A percentile compares a stretch with the other conserved stretches of the same genome.
Evolutionary conservation across 2,888 invertebrate species (phyloP).

Genomic region (Cepaea hortensis): DNA sequence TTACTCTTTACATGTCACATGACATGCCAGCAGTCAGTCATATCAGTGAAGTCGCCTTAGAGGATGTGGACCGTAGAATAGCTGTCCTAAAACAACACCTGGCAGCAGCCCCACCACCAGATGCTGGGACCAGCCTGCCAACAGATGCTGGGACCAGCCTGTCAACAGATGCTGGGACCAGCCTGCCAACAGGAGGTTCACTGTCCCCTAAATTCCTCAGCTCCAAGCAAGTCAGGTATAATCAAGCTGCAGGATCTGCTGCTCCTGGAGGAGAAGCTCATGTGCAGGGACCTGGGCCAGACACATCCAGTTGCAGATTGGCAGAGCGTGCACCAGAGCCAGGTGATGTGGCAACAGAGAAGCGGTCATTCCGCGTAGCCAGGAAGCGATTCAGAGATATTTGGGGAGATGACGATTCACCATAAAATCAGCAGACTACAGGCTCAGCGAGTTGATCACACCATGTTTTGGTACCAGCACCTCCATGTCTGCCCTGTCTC

Average conservation of each 20-base stretch:
- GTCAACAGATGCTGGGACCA: neutral
- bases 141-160: no score
- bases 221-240: no score
- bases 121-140: no score
- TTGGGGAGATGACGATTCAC: neutral
- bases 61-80: neutral
- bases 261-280: neutral
- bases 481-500: no score
- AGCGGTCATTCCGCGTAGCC: neutral
- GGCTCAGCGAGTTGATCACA: no score
- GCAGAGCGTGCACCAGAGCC: neutral
- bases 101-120: no score
- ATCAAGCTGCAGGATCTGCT: neutral
- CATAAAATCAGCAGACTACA: no score
- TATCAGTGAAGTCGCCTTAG: neutral
- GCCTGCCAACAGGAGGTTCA: neutral
- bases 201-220: slow-evolving; percentile 11
- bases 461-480: no score
- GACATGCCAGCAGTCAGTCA: no score
- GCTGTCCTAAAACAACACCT: neutral
- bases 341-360: neutral
- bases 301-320: neutral
- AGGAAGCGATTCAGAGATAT: slow-evolving; percentile 11
- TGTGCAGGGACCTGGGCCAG: neutral
- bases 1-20: neutral